A percentile compares a stretch with the other conserved stretches of the same genome.
Conservation (phyloP, 2,888 invertebrate species). For the Therioaphis trifolii region DNA sequence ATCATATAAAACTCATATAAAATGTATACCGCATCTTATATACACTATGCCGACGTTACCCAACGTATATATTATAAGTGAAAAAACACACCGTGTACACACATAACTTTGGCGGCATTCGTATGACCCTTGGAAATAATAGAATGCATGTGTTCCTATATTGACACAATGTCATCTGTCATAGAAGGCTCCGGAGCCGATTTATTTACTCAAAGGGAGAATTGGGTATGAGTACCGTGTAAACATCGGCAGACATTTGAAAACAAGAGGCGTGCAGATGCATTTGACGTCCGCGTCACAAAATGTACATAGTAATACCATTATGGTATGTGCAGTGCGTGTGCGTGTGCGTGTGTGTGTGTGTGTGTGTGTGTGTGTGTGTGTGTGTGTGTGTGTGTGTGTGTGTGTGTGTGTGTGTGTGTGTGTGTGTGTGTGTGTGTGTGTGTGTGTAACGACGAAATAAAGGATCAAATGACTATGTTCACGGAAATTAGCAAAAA, state of each 20-base stretch:
- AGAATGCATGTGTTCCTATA: conserved; percentile 29
- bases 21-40: too few species aligned
- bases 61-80: conserved; percentile 2
- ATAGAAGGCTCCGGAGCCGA: conserved; percentile 52
- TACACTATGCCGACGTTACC: not conserved
- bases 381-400: not conserved
- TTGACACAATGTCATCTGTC: conserved; percentile 63
- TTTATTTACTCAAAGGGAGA: conserved; percentile 62
- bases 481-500: conserved; percentile 25
- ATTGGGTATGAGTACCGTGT: conserved; percentile 62
- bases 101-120: conserved; percentile 57
- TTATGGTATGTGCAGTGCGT: conserved; percentile 1
- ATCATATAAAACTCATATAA: too few species aligned
- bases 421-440: too few species aligned
- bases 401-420: not conserved
- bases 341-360: not conserved
- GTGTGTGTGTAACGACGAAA: not conserved
- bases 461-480: conserved; percentile 49
- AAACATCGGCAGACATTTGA: conserved; percentile 61
- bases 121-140: conserved; percentile 60
- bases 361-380: not conserved
- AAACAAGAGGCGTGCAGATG: conserved; percentile 62
- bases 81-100: conserved; percentile 11
- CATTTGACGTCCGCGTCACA: conserved; percentile 61
- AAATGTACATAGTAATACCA: conserved; percentile 29